Evolutionary conservation across 1,140 invertebrate species (phyloP), one percentile per base, ranked within the genome.

Genomic region (Colletes gigas): DNA sequence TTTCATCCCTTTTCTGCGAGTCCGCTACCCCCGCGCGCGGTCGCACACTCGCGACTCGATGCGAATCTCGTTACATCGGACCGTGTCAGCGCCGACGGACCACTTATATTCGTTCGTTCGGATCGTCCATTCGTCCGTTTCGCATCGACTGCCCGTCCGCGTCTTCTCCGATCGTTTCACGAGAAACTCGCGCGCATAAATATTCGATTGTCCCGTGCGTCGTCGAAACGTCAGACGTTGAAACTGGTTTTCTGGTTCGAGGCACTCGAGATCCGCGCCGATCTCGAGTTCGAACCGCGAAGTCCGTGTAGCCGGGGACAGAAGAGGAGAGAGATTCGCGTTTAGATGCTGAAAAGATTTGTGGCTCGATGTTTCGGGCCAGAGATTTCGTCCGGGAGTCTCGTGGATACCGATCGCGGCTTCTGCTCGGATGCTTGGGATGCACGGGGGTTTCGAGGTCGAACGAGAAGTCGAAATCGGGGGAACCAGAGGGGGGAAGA

Each of bases 1-100:
- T 91, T 91, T 91, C 89, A 91, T 92, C 88, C 89, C 89, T 86
- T 86, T 86, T 86, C 84, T 66, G 47, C 63, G 39, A 65, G 8
- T 65, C 63, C 15, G 14, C 41, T 7, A 65, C 41, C 41, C 41
- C 63, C 63, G 14, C 2, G 4, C 62, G 4, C 59, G 1, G 0
- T 17, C 39, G 21, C 10, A 50, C 50, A 10, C 10, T 15, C 54
- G 17, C 15, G 17, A 55, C 17, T 5, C 60, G 30, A 30, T 17
- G 60, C 30, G 60, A 63, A 63, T 66, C 63, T 66, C 63, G 63
- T 66, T 65, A 65, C 63, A n/a, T 47, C 63, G 30, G 30, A 30
- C 30, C 30, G 30, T 30, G 63, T 9, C 63, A 7, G 15, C 63
- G 30, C 41, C 15, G 17, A 9, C 15, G 2, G 3, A 19, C 39